These are phyloP conservation scores for Acronicta alni DNA, from an alignment of 2,888 invertebrate species.

Conservation along the genomic window DNA sequence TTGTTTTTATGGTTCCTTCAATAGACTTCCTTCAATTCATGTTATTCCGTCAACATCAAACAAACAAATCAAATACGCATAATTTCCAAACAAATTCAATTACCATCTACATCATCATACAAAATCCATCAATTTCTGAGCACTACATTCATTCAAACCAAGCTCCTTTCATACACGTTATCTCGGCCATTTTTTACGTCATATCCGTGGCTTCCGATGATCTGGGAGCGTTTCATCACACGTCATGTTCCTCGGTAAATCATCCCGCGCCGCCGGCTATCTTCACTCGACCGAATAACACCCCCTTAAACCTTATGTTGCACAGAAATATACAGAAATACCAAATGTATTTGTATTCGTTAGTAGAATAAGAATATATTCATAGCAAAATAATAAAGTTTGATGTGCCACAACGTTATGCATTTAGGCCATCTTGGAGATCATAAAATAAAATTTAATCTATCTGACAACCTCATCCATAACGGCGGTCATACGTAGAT, in stretches of 20 bases:
- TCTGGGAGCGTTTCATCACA: slow-evolving; percentile 54
- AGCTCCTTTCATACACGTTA: slow-evolving; percentile 48
- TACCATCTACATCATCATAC: not conserved
- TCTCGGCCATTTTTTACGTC: slow-evolving; percentile 51
- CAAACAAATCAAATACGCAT: not conserved
- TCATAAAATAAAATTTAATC: no score
- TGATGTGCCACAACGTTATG: no score
- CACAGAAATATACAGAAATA: slow-evolving; percentile 25
- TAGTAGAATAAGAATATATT: not conserved
- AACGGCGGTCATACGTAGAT: no score
- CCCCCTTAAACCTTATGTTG: slow-evolving; percentile 39
- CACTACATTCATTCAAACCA: slow-evolving; percentile 38
- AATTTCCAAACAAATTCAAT: slow-evolving; percentile 32
- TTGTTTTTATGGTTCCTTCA: no score
- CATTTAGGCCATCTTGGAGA: no score
- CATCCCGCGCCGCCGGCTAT: slow-evolving; percentile 57
- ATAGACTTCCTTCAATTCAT: not conserved
- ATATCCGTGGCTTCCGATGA: slow-evolving; percentile 41
- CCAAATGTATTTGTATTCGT: not conserved
- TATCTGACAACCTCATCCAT: no score
- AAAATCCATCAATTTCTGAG: slow-evolving; percentile 39
- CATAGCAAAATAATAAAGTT: not conserved
- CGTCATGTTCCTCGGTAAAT: slow-evolving; percentile 58
- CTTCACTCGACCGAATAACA: slow-evolving; percentile 55
- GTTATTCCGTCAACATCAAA: not conserved